These are phyloP conservation scores for Acipenser transmontanus DNA, from an alignment of 2,797 vertebrate genomes.

Conservation along the genomic window DNA sequence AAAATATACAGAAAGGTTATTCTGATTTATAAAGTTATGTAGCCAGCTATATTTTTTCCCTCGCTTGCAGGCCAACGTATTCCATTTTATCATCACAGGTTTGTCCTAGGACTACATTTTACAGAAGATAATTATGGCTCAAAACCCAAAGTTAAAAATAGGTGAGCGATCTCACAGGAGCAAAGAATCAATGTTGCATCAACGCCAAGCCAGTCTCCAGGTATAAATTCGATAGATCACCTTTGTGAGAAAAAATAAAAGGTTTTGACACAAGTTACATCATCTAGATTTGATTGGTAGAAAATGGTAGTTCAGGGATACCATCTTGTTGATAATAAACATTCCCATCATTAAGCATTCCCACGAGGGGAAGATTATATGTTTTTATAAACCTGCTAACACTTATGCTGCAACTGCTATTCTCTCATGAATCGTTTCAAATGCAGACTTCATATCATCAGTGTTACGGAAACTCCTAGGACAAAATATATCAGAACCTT, in stretches of 20 bases:
- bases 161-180: constrained; percentile 10
- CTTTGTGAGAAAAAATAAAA: neutral
- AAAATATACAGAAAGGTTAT: too few species aligned
- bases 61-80: constrained; percentile 46
- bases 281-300: neutral
- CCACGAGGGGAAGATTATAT: too few species aligned
- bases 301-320: neutral
- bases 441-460: too few species aligned
- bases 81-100: constrained; percentile 50
- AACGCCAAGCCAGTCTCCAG: neutral
- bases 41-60: constrained; percentile 54
- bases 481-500: too few species aligned
- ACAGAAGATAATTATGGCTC: constrained; percentile 42
- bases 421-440: too few species aligned
- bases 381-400: too few species aligned
- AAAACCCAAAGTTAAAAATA: constrained; percentile 33
- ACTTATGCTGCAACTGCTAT: too few species aligned
- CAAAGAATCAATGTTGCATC: neutral
- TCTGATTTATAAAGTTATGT: constrained; percentile 52
- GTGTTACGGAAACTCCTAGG: too few species aligned
- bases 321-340: too few species aligned
- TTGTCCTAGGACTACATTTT: constrained; percentile 28
- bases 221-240: constrained; percentile 4
- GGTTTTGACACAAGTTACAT: neutral
- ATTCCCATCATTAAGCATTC: too few species aligned